Conservation (phyloP, 1,140 invertebrate genomes). For the Rhagoletis zephyria region DNA sequence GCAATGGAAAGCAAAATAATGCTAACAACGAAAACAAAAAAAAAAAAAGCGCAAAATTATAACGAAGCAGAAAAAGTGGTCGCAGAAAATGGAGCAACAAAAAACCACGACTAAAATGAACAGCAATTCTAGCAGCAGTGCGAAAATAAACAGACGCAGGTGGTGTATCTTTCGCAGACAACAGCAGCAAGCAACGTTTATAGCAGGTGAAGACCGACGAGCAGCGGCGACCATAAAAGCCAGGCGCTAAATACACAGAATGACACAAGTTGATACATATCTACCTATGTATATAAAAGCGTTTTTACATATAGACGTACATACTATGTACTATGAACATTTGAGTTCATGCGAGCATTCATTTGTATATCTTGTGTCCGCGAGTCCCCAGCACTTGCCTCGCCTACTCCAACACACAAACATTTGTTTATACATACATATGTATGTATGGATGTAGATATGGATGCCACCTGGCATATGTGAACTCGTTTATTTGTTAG, state of each 20-base stretch:
- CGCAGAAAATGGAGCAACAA: constrained; percentile 15
- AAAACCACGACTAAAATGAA: not conserved
- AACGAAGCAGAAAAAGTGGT: not conserved
- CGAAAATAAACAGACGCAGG: constrained; percentile 21
- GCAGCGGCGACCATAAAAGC: constrained; percentile 5
- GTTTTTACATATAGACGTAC: not conserved
- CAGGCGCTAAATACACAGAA: constrained; percentile 33
- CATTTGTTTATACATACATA: not conserved
- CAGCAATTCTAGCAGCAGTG: not conserved
- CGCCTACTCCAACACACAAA: not conserved
- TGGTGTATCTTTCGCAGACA: not conserved
- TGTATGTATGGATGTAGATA: not conserved
- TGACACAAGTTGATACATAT: not conserved
- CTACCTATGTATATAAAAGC: not conserved
- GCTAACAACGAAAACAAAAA: not conserved
- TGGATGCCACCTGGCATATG: not conserved
- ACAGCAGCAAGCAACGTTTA: not conserved
- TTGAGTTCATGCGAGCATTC: not conserved
- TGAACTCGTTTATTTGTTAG: constrained; percentile 42
- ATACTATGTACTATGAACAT: not conserved
- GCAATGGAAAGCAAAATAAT: not conserved
- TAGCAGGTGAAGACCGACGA: constrained; percentile 16
- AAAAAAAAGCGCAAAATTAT: not conserved
- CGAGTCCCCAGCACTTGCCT: not conserved
- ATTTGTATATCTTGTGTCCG: constrained; percentile 24